Percentiles rank a stretch among this genome's conserved stretches.
Evolutionary conservation across 2,797 vertebrate genomes (phyloP).

Genomic region (Allobates femoralis): DNA sequence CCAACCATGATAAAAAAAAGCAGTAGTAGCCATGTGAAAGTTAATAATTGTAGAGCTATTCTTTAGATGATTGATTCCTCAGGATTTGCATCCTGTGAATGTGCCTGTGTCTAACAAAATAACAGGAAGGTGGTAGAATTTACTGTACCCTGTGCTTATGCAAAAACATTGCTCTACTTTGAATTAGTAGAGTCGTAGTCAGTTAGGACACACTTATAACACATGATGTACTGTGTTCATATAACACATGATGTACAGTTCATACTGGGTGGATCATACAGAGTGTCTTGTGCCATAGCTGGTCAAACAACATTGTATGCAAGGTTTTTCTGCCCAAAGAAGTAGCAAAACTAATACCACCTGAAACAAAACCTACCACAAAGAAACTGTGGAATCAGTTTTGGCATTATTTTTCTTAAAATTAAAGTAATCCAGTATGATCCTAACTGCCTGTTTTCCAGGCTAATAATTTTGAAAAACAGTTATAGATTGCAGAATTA

Average conservation of each 20-base stretch:
- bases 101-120: not conserved
- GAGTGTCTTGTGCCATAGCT: too few relatives aligned
- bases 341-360: too few relatives aligned
- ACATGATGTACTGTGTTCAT: too few relatives aligned
- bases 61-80: not conserved
- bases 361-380: too few relatives aligned
- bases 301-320: too few relatives aligned
- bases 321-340: too few relatives aligned
- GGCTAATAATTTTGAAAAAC: too few relatives aligned
- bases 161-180: not conserved
- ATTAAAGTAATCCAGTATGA: too few relatives aligned
- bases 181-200: not conserved
- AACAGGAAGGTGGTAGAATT: not conserved
- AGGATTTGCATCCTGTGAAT: conserved; percentile 21
- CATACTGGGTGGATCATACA: not conserved
- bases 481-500: too few relatives aligned
- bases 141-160: not conserved
- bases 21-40: not conserved
- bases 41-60: not conserved
- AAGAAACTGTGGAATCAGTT: too few relatives aligned
- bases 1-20: not conserved
- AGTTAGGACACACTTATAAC: not conserved
- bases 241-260: not conserved
- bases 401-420: too few relatives aligned
- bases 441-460: too few relatives aligned